Evolutionary conservation across 2,113 vertebrate species (phyloP), one percentile per base, ranked within the genome.

Genomic region (Lepisosteus oculatus): DNA sequence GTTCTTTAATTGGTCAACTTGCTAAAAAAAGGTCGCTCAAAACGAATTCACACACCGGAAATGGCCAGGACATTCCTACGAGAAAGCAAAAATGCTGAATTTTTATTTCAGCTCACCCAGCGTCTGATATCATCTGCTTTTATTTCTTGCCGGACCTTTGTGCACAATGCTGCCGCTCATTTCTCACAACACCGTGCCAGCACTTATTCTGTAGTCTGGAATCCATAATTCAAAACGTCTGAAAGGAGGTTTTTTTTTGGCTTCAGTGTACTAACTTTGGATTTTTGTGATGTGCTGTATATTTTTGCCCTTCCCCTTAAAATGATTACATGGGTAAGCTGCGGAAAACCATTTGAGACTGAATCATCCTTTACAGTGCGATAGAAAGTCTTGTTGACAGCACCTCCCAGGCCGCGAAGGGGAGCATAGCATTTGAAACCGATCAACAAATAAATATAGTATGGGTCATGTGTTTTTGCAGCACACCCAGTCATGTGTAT

Each of bases 381-480:
- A 6, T 6, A 51, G 5, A 51, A 51, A 51, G 9, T 9, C 47
- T 51, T 9, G 9, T 1, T 54, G 3, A 9, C 51, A 41, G 8
- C 13, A 54, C 9, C 8, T 55, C 66, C 66, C 66, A 12, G 8
- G 8, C 15, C 2, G 66, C 66, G 12, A 55, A 8, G 11, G 66
- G 47, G 45, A 12, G 55, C 45, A 8, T n/a, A 42, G 66, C 17
- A 29, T 44, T 65, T 65, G 64, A 65, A 65, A 65, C 2, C 54
- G 6, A 14, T 17, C 47, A 12, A 29, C 47, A 68, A 68, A 55
- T 68, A 68, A 68, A 47, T 55, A 68, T 41, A 15, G 2, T 9
- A 55, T 41, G 66, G 66, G 66, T 55, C 66, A 68, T 14, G 51
- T 45, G 65, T 4, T 67, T 67, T 67, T 67, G 54, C 14, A 17